Evolutionary conservation across 2,113 vertebrate genomes (phyloP).

Genomic region (Dascyllus trimaculatus): DNA sequence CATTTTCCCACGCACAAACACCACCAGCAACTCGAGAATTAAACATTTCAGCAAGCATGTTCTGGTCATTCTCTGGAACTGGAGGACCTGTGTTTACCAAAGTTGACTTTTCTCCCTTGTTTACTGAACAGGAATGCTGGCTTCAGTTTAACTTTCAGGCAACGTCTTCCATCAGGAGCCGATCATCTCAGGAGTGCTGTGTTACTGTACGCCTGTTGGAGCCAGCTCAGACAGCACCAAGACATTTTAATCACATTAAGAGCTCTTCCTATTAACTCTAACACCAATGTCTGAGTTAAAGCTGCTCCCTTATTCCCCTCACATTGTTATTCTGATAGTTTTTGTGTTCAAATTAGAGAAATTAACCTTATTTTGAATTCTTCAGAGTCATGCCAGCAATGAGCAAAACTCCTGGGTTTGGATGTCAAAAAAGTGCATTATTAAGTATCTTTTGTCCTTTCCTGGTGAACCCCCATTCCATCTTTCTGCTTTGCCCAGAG

Average conservation of each 20-base stretch:
- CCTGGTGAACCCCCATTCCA: slow-evolving; percentile 5
- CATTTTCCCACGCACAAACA: slow-evolving; percentile 30
- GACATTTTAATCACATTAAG: slow-evolving; percentile 17
- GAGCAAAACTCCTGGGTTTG: background rate
- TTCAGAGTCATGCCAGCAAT: background rate
- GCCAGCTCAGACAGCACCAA: slow-evolving; percentile 18
- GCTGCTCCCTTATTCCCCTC: background rate
- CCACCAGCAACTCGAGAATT: slow-evolving; percentile 45
- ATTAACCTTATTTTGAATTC: background rate
- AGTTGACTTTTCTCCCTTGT: slow-evolving; percentile 12
- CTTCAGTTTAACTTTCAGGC: slow-evolving; percentile 24
- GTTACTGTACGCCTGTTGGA: slow-evolving; percentile 16
- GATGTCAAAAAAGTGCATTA: background rate
- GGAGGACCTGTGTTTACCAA: slow-evolving; percentile 29
- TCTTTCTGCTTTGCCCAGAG: slow-evolving; percentile 10
- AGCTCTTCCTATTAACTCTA: background rate
- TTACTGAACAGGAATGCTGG: slow-evolving; percentile 38
- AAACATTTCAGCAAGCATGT: slow-evolving; percentile 45
- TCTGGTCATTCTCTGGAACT: slow-evolving; percentile 52
- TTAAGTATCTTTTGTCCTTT: slow-evolving; percentile 2
- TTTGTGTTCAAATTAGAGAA: background rate
- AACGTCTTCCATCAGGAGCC: slow-evolving; percentile 41
- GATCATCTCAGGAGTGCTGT: slow-evolving; percentile 8
- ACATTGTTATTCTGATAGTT: background rate
- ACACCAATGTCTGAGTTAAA: slow-evolving; percentile 20